Base-by-base conservation (phyloP, 1,140 invertebrate species). In the Camponotus floridanus region DNA sequence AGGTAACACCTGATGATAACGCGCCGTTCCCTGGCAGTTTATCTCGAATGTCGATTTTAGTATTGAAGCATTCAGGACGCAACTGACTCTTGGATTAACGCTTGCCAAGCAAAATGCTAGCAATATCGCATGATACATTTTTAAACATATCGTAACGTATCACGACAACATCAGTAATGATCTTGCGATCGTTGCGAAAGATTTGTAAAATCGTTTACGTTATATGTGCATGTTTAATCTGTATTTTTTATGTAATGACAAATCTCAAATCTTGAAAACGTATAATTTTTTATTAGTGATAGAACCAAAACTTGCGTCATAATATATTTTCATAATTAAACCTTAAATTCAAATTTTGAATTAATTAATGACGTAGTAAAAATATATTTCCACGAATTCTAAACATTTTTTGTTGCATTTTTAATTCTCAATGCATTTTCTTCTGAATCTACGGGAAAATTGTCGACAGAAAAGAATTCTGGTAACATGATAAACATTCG, bases 1-100 rank as follows among this genome's bases (percentile, higher is more conserved):
- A 87, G 88, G 86, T 91, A 91, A 91, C 88, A 91, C 84, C 91
- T 92, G 91, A 92, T 91, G 92, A 92, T 92, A 89, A 89, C 88
- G 88, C 86, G 89, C 80, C 91, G 90, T 80, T 90, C 83, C 85
- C 90, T 93, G 90, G 88, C 91, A 92, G 91, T 92, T 91, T 90
- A 88, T 81, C 89, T 87, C 89, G 86, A 90, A 90, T 89, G 89
- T 87, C 88, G 88, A 89, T 90, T 90, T 89, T 89, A 90, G 88
- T 78, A 89, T 89, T 81, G 83, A 86, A 89, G 87, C 88, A 89
- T 89, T 89, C 85, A 85, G 21, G 64, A 36, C 68, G 57, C 39
- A 70, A 15, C 26, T 36, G 51, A 71, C 36, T 26, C 9, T 36
- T 39, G 8, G 55, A 83, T 83, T 48, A 74, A 42, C 78, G 33